Conservation (phyloP, 2,797 vertebrate species). For the Sciurus carolinensis region DNA sequence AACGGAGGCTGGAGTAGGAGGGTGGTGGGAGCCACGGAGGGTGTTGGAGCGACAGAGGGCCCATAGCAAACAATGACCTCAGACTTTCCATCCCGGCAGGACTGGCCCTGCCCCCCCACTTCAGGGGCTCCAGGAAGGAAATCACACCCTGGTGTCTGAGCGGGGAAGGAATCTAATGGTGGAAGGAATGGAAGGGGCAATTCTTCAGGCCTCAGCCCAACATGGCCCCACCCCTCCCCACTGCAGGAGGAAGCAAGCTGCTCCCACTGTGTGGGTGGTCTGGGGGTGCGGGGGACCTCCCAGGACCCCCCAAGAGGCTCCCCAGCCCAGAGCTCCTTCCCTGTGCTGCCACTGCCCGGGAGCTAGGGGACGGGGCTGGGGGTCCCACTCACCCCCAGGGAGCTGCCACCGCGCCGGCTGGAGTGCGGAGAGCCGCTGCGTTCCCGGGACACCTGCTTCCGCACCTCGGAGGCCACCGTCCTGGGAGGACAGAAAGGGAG, state of each 20-base stretch:
- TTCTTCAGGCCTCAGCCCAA: background rate
- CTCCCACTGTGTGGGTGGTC: slow-evolving; percentile 52
- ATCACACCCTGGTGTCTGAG: slow-evolving; percentile 70
- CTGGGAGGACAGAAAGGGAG: slow-evolving; percentile 82
- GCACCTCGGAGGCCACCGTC: slow-evolving; percentile 95
- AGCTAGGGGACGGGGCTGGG: background rate
- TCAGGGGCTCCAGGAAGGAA: slow-evolving; percentile 77
- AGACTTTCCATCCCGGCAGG: background rate
- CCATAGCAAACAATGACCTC: background rate
- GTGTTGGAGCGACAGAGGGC: background rate
- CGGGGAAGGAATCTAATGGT: background rate
- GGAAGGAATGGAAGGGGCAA: slow-evolving; percentile 61
- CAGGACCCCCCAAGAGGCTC: background rate
- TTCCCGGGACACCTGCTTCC: slow-evolving; percentile 96
- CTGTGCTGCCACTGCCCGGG: background rate
- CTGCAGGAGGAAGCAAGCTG: background rate
- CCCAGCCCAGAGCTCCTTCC: background rate
- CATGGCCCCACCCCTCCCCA: background rate
- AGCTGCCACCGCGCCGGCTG: slow-evolving; percentile 92
- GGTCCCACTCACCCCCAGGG: slow-evolving; percentile 80
- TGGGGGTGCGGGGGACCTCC: background rate
- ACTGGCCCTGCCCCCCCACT: background rate
- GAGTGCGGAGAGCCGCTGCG: slow-evolving; percentile 94
- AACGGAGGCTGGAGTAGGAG: background rate
- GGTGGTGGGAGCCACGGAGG: background rate